Evolutionary conservation across 2,113 vertebrate species (phyloP).

Genomic region (Alouatta palliata): DNA sequence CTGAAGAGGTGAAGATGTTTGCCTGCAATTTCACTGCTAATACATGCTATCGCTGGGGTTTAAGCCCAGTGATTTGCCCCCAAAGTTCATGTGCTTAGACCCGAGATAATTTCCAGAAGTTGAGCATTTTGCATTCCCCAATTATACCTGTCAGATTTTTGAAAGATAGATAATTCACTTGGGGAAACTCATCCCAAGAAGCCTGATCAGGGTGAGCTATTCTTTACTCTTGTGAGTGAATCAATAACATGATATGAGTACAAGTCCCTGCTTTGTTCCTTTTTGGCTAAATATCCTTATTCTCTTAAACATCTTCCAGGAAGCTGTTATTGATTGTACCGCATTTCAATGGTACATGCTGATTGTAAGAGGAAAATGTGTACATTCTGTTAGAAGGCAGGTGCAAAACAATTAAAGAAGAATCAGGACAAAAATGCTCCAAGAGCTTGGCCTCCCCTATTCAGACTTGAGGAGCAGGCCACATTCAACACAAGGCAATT

Average conservation of each 20-base stretch:
- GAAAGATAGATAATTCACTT: background rate
- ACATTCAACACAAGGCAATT: slow-evolving; percentile 56
- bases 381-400: slow-evolving; percentile 63
- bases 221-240: background rate
- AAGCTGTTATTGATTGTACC: slow-evolving; percentile 43
- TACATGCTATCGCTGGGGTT: too few species aligned
- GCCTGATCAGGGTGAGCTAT: background rate
- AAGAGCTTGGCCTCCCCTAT: slow-evolving; percentile 43
- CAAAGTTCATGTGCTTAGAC: background rate
- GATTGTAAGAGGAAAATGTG: slow-evolving; percentile 21
- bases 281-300: slow-evolving; percentile 48
- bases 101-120: background rate
- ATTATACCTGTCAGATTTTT: background rate
- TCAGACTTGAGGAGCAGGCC: slow-evolving; percentile 35
- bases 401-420: slow-evolving; percentile 68
- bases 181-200: background rate
- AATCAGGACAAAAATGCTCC: slow-evolving; percentile 43
- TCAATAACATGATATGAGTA: background rate
- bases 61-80: background rate
- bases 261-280: slow-evolving; percentile 49
- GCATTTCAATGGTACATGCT: slow-evolving; percentile 42
- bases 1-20: too few species aligned
- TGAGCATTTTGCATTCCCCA: background rate
- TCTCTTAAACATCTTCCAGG: slow-evolving; percentile 33
- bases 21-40: background rate